These are phyloP conservation scores for Geopemphigus sp. DNA, from an alignment of 1,140 invertebrate genomes.

Conservation along the genomic window DNA sequence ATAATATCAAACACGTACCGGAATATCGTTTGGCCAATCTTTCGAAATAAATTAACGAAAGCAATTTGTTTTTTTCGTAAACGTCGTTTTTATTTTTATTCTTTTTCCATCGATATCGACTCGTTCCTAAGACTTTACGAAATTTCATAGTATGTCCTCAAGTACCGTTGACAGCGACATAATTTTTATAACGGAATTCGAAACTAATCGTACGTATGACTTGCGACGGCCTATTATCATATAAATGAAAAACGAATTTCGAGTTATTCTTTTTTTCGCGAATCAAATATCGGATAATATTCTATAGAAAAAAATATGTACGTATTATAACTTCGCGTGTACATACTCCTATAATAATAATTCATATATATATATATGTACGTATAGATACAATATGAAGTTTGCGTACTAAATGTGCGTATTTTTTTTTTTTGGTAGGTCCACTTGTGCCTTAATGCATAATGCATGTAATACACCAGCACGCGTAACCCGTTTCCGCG, in stretches of 20 bases:
- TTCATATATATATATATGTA: not conserved
- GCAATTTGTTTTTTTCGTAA: no score
- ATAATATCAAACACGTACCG: no score
- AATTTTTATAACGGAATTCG: no score
- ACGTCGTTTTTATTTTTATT: no score
- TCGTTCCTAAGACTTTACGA: no score
- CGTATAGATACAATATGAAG: not conserved
- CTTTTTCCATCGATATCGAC: no score
- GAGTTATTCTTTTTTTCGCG: not conserved
- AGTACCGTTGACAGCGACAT: no score
- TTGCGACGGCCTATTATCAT: constrained; percentile 8
- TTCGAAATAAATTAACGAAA: no score
- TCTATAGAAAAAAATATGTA: not conserved
- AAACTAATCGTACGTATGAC: no score
- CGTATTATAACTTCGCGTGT: not conserved
- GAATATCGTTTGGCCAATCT: no score
- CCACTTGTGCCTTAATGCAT: constrained; percentile 48
- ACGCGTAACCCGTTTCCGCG: constrained; percentile 49
- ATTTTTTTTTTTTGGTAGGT: constrained; percentile 32
- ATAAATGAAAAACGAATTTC: constrained; percentile 15
- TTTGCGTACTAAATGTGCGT: constrained; percentile 8
- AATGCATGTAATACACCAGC: constrained; percentile 47
- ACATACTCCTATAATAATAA: no score
- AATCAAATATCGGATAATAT: not conserved
- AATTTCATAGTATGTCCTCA: no score